Conservation (phyloP, 2,797 vertebrate genomes). For the Meriones psammophilus region DNA sequence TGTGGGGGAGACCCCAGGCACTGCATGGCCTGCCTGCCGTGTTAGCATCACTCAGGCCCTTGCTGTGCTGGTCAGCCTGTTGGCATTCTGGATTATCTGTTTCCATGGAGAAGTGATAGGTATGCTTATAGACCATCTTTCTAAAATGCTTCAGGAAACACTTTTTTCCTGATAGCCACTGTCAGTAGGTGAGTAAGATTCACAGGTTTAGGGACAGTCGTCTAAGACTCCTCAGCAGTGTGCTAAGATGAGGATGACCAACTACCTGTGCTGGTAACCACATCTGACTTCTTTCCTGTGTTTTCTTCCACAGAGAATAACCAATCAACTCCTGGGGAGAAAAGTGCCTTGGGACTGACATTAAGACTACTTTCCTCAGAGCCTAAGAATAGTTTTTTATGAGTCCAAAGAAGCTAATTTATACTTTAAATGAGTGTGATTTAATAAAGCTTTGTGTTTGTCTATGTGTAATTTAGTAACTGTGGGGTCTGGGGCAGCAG, state of each 20-base stretch:
- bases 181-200: not conserved
- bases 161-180: not conserved
- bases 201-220: not conserved
- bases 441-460: constrained; percentile 78
- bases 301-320: constrained; percentile 88
- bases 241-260: not conserved
- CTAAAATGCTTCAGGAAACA: constrained; percentile 10
- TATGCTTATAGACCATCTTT: not conserved
- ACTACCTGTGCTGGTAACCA: not conserved
- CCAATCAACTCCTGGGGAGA: constrained; percentile 89
- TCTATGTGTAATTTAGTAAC: constrained; percentile 21
- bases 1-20: not conserved
- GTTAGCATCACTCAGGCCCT: not conserved
- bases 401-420: constrained; percentile 53
- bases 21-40: not conserved
- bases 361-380: constrained; percentile 42
- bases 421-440: constrained; percentile 68
- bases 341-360: constrained; percentile 90
- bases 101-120: not conserved
- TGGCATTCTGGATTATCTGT: not conserved
- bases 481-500: not conserved
- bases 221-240: not conserved
- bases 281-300: not conserved
- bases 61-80: not conserved
- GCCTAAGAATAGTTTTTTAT: constrained; percentile 71